phyloP scores from a whole-genome alignment of 2,797 vertebrate species.

The Coilia nasus region DNA sequence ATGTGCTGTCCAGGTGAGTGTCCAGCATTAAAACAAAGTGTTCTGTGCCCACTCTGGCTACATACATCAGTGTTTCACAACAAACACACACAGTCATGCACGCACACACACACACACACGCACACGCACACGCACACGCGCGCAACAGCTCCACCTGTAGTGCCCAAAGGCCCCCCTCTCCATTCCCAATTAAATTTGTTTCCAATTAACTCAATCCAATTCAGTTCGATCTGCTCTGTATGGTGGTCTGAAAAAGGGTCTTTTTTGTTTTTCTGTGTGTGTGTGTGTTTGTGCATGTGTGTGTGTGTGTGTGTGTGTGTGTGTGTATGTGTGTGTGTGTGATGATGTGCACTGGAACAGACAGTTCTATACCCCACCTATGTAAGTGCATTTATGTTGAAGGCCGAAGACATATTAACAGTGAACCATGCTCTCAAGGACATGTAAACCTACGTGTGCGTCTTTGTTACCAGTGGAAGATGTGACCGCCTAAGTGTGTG shows the following conservation, averaged over 20 bases:
- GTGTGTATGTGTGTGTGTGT: not conserved
- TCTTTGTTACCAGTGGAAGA: not conserved
- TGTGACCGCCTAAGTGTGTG: not conserved
- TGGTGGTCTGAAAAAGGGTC: not conserved
- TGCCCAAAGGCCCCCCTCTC: not conserved
- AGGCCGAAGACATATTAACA: too few relatives aligned
- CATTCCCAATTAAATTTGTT: not conserved
- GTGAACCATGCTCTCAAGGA: too few relatives aligned
- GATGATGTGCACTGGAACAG: too few relatives aligned
- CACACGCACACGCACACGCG: not conserved
- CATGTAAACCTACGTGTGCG: not conserved
- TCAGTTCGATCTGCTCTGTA: not conserved
- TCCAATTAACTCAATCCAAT: not conserved
- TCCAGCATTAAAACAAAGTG: not conserved
- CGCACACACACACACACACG: not conserved
- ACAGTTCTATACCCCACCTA: too few relatives aligned
- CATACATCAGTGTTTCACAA: not conserved
- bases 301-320: slow-evolving; percentile 8
- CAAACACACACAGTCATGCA: not conserved
- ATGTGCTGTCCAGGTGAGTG: too few relatives aligned
- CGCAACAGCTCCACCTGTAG: not conserved
- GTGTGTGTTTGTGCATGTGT: not conserved
- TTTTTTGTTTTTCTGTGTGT: not conserved
- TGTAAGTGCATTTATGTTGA: too few relatives aligned
- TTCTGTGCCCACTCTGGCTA: not conserved